These are phyloP conservation scores for Haemorhous mexicanus DNA, from an alignment of 2,113 vertebrate species.

Conservation along the genomic window DNA sequence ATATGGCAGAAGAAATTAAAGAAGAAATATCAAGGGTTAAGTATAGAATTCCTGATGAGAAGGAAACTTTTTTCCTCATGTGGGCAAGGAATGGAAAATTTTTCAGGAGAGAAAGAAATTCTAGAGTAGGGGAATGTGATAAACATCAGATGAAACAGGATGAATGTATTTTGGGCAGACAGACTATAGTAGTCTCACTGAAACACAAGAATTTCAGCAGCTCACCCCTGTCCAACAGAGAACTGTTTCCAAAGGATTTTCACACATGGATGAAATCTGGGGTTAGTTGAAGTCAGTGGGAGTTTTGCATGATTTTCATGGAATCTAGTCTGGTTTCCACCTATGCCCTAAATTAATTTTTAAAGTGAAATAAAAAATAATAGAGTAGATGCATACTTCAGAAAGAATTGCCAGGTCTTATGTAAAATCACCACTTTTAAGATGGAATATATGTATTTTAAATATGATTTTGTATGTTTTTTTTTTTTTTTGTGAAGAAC, in stretches of 20 bases:
- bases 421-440: not conserved
- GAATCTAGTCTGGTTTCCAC: not conserved
- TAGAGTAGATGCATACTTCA: not conserved
- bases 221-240: not conserved
- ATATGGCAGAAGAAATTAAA: slow-evolving; percentile 32
- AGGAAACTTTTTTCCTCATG: not conserved
- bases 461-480: not conserved
- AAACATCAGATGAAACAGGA: not conserved
- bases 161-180: not conserved
- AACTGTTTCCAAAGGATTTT: not conserved
- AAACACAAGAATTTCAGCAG: not conserved
- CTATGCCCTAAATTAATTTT: not conserved
- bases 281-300: not conserved
- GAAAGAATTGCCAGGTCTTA: not conserved
- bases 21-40: slow-evolving; percentile 41
- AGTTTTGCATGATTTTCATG: not conserved
- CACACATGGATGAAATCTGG: not conserved
- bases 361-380: not conserved
- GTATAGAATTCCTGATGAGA: not conserved
- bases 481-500: not conserved
- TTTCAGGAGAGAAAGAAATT: slow-evolving; percentile 16
- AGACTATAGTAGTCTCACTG: not conserved
- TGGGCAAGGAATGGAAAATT: not conserved
- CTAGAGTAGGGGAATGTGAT: not conserved
- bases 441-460: not conserved